Evolutionary conservation across 2,888 invertebrate genomes (phyloP).

Genomic region (Torymus tubicola): DNA sequence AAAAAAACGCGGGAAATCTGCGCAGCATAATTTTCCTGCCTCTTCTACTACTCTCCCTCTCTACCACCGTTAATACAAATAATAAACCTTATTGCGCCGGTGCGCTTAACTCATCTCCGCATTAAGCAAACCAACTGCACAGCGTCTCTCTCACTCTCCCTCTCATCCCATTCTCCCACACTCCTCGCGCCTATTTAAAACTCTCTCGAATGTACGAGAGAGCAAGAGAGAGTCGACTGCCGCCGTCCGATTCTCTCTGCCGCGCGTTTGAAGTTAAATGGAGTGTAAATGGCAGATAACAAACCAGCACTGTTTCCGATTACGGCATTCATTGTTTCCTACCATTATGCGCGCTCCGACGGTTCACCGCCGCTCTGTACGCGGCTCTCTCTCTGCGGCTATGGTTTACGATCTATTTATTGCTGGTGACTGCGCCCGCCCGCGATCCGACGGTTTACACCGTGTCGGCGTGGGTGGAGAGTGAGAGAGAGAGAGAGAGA

Average conservation of each 20-base stretch:
- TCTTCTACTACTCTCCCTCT: too few species aligned
- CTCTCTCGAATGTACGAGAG: slow-evolving; percentile 65
- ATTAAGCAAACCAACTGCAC: slow-evolving; percentile 8
- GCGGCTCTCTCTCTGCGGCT: slow-evolving; percentile 54
- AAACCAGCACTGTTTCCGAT: slow-evolving; percentile 77
- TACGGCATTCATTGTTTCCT: slow-evolving; percentile 77
- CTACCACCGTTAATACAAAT: slow-evolving; percentile 42
- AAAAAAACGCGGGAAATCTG: slow-evolving; percentile 37
- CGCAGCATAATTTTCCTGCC: slow-evolving; percentile 16
- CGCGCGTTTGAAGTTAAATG: slow-evolving; percentile 76
- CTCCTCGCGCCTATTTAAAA: slow-evolving; percentile 47
- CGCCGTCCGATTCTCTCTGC: slow-evolving; percentile 72
- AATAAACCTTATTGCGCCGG: slow-evolving; percentile 56
- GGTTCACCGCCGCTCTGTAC: slow-evolving; percentile 62
- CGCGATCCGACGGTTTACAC: slow-evolving; percentile 64
- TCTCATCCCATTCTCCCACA: slow-evolving; percentile 3
- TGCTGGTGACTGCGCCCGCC: slow-evolving; percentile 60
- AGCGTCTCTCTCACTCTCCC: neutral
- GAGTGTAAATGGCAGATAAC: slow-evolving; percentile 77
- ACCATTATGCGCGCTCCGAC: slow-evolving; percentile 76
- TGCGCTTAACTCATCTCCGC: slow-evolving; percentile 19
- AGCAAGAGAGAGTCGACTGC: slow-evolving; percentile 62
- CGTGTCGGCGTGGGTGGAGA: slow-evolving; percentile 43
- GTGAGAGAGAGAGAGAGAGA: neutral
- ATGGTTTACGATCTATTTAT: slow-evolving; percentile 76